Conservation (phyloP, 2,113 vertebrate genomes). For the Boleophthalmus pectinirostris region DNA sequence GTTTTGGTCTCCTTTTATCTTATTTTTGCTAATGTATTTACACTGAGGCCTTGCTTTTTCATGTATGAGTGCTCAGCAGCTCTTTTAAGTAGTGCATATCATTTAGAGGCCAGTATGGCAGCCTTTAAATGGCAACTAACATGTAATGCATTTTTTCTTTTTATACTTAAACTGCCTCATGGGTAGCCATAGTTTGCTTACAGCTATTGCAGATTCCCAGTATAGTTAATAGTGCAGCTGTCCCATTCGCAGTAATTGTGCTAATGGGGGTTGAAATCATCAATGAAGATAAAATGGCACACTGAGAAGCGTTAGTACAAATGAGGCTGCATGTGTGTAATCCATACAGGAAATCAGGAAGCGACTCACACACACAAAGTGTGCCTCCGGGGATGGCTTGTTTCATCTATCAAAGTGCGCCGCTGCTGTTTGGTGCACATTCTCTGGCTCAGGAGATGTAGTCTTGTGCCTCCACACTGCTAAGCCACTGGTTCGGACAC, state of each 20-base stretch:
- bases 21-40: constrained; percentile 19
- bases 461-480: constrained; percentile 9
- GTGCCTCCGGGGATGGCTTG: constrained; percentile 43
- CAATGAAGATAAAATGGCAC: constrained; percentile 42
- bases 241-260: constrained; percentile 43
- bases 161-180: constrained; percentile 18
- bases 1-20: constrained; percentile 39
- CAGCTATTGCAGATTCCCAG: constrained; percentile 17
- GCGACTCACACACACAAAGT: constrained; percentile 16
- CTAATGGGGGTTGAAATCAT: constrained; percentile 46
- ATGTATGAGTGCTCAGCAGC: constrained; percentile 15
- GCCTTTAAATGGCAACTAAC: constrained; percentile 7
- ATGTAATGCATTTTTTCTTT: constrained; percentile 15
- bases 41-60: constrained; percentile 16
- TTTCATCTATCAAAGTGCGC: constrained; percentile 55
- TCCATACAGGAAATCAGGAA: constrained; percentile 52
- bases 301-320: constrained; percentile 19
- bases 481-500: constrained; percentile 28
- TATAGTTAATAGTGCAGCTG: constrained; percentile 29
- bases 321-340: constrained; percentile 31
- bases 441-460: constrained; percentile 16
- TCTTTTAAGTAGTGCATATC: constrained; percentile 24
- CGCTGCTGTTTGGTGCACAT: constrained; percentile 29
- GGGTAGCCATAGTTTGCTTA: constrained; percentile 42
- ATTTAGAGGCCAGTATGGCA: constrained; percentile 22